Percentiles rank a stretch among this genome's conserved stretches.
Conservation (phyloP, 2,888 invertebrate species). For the Diadegma fenestrale region DNA sequence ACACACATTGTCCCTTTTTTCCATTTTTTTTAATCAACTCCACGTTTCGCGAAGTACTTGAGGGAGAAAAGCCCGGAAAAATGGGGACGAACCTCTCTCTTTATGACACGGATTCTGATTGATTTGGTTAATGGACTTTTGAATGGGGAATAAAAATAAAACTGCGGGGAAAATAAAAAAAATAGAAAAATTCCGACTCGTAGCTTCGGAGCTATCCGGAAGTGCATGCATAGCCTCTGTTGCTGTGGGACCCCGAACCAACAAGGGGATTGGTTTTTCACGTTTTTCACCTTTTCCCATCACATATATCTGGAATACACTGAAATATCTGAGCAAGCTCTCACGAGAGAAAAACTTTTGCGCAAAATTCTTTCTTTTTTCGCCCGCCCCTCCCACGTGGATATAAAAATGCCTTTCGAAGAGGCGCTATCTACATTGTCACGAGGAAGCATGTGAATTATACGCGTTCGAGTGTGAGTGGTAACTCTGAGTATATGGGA, state of each 20-base stretch:
- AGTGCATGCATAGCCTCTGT: conserved; percentile 14
- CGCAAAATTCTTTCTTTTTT: background rate
- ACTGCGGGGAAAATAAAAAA: conserved; percentile 7
- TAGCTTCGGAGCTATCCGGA: conserved; percentile 38
- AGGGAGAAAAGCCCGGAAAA: background rate
- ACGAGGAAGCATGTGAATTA: background rate
- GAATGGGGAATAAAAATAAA: conserved; percentile 6
- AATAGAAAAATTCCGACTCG: conserved; percentile 42
- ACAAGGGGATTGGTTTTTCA: conserved; percentile 61
- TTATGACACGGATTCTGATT: conserved; percentile 1
- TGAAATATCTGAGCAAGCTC: conserved; percentile 65
- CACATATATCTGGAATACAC: conserved; percentile 59
- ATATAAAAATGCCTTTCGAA: background rate
- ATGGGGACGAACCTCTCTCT: background rate
- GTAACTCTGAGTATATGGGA: background rate
- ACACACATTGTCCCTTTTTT: background rate
- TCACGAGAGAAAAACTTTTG: conserved; percentile 51
- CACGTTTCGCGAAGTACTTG: background rate
- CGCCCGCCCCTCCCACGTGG: background rate
- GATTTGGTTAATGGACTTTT: conserved; percentile 36
- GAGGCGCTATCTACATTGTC: background rate
- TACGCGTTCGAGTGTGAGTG: background rate
- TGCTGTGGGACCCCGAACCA: conserved; percentile 32
- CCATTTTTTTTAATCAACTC: background rate
- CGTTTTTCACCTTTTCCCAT: conserved; percentile 46